A percentile compares a stretch with the other conserved stretches of the same genome.
Conservation (phyloP, 2,888 invertebrate genomes). For the Heliconius cydno region DNA sequence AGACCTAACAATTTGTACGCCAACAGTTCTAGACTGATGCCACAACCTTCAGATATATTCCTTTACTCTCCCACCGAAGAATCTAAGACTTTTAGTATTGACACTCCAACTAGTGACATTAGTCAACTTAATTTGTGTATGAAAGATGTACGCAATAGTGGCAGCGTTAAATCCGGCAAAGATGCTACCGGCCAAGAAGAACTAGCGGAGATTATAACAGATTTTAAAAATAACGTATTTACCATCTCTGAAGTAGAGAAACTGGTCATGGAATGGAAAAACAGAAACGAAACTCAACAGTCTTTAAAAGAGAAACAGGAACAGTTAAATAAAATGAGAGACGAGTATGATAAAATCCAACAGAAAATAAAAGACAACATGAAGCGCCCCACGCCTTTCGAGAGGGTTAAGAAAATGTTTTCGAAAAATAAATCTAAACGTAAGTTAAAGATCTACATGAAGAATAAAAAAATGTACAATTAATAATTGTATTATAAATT, state of each 20-base stretch:
- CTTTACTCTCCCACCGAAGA: conserved; percentile 81
- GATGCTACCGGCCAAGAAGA: conserved; percentile 87
- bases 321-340: conserved; percentile 90
- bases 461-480: neutral
- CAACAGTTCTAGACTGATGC: conserved; percentile 74
- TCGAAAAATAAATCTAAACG: conserved; percentile 85
- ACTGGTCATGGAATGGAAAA: conserved; percentile 93
- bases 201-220: conserved; percentile 92
- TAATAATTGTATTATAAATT: neutral
- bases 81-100: conserved; percentile 74
- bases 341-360: conserved; percentile 92
- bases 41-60: conserved; percentile 75
- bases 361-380: conserved; percentile 88
- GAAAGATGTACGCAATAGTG: conserved; percentile 70
- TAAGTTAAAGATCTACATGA: conserved; percentile 53
- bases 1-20: conserved; percentile 78
- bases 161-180: conserved; percentile 74
- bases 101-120: conserved; percentile 80
- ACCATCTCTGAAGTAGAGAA: conserved; percentile 93
- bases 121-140: conserved; percentile 76
- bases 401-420: conserved; percentile 89
- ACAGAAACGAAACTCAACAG: conserved; percentile 93
- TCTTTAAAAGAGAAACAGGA: conserved; percentile 93
- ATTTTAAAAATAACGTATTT: conserved; percentile 94
- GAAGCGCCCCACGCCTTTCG: conserved; percentile 91